Evolutionary conservation across 2,797 vertebrate genomes (phyloP).

Genomic region (Gallirallus australis): DNA sequence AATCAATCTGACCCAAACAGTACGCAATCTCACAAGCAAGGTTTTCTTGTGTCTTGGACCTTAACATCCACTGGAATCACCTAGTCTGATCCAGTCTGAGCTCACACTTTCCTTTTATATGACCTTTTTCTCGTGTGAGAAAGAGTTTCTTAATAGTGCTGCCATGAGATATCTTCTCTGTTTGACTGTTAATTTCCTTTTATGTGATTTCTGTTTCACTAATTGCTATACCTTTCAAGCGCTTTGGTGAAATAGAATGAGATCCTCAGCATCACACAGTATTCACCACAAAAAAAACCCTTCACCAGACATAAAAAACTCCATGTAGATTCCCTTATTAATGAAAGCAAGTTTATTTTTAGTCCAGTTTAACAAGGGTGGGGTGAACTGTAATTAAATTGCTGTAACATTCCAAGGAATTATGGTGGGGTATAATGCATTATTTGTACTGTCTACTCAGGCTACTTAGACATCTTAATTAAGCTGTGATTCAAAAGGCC

Average conservation of each 20-base stretch:
- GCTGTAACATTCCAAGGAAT: not conserved
- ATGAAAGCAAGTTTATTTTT: conserved; percentile 7
- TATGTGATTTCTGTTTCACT: not conserved
- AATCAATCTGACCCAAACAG: not conserved
- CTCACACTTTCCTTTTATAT: not conserved
- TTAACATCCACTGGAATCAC: not conserved
- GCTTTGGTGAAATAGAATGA: not conserved
- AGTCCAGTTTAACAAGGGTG: not conserved
- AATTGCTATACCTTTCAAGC: not conserved
- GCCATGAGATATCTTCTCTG: not conserved
- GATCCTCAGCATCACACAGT: not conserved
- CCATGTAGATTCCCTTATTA: not conserved
- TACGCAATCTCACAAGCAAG: not conserved
- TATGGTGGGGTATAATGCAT: not conserved
- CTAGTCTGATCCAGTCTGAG: not conserved
- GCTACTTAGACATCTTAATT: conserved; percentile 7
- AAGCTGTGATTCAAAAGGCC: not conserved
- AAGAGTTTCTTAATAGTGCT: not conserved
- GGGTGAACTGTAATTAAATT: not conserved
- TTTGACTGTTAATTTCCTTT: not conserved
- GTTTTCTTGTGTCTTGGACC: not conserved
- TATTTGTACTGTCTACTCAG: not conserved
- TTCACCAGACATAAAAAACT: not conserved
- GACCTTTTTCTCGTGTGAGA: not conserved
- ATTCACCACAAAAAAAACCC: not conserved